Base-by-base conservation (phyloP, 2,888 invertebrate genomes). In the Linyphia triangularis region DNA sequence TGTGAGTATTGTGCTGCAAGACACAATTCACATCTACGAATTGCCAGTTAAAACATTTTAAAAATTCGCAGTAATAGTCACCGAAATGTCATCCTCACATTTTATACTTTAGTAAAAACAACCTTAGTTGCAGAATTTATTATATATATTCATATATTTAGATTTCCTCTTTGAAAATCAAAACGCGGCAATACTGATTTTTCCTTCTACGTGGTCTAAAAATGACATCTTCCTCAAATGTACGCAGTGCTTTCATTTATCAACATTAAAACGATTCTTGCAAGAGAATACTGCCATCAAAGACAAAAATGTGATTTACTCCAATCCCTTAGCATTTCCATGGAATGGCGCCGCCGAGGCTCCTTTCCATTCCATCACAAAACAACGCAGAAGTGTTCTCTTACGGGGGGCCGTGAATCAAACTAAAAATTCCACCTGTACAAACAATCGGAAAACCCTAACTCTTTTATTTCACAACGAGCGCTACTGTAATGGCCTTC, bases 371-470 rank as follows among this genome's bases (percentile, higher is more conserved):
- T 70, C 26, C 59, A 67, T 59, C 37, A 65, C 37, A 33, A 65
- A 43, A 40, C 22, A 63, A 37, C 70, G 28, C 37, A 43, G 63
- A 70, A 81, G 59, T 81, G 57, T 81, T 19, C n/a, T 33, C 43
- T 63, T n/a, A n/a, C n/a, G 5, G 51, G 16, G 13, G 51, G 51
- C 82, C 9, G 61, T 82, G 82, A 72, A 82, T 82, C 82, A 73
- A 72, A 79, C 26, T 24, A 19, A 51, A 51, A 75, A 81, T 59
- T 81, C 79, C 40, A 77, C 59, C 73, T 61, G 75, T 57, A 88
- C 73, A 88, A 75, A 88, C 81, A 88, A 85, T 85, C 61, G 81
- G 78, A 75, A 63, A 85, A 72, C 77, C 37, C 63, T 65, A 88
- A 88, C 81, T 88, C 86, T 88, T 86, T 86, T 72, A 79, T 86